Percentiles rank a stretch among this genome's conserved stretches.
These are phyloP conservation scores for Idaea biselata DNA, from an alignment of 2,888 invertebrate genomes.

Conservation along the genomic window DNA sequence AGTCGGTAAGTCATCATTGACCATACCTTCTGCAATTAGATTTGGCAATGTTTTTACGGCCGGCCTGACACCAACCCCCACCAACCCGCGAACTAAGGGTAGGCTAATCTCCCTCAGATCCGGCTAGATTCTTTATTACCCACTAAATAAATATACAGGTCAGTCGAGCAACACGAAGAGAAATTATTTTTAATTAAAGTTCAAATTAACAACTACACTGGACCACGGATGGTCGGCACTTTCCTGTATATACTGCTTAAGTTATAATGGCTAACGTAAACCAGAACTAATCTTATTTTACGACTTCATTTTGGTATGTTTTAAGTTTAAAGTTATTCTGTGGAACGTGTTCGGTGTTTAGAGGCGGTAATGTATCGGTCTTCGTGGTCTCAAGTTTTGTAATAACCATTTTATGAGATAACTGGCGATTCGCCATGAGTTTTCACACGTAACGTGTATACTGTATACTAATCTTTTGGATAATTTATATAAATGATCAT, in stretches of 20 bases:
- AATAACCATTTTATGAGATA: background rate
- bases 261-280: slow-evolving; percentile 8
- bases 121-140: background rate
- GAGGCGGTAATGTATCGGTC: background rate
- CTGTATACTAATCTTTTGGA: too few relatives aligned
- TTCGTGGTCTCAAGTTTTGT: background rate
- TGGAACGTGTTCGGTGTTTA: background rate
- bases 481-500: too few relatives aligned
- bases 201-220: slow-evolving; percentile 23
- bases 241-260: slow-evolving; percentile 16
- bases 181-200: slow-evolving; percentile 30
- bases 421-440: too few relatives aligned
- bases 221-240: slow-evolving; percentile 12
- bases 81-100: too few relatives aligned
- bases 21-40: too few relatives aligned
- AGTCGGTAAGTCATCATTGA: too few relatives aligned
- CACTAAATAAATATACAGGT: slow-evolving; percentile 11
- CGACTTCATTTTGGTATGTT: background rate
- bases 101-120: too few relatives aligned
- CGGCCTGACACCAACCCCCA: too few relatives aligned
- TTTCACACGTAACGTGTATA: too few relatives aligned
- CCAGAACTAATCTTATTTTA: slow-evolving; percentile 1
- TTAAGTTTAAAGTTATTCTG: background rate
- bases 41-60: too few relatives aligned
- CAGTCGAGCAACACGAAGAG: slow-evolving; percentile 15